Base-by-base conservation (phyloP, 2,888 invertebrate species). In the Rhagonycha fulva region DNA sequence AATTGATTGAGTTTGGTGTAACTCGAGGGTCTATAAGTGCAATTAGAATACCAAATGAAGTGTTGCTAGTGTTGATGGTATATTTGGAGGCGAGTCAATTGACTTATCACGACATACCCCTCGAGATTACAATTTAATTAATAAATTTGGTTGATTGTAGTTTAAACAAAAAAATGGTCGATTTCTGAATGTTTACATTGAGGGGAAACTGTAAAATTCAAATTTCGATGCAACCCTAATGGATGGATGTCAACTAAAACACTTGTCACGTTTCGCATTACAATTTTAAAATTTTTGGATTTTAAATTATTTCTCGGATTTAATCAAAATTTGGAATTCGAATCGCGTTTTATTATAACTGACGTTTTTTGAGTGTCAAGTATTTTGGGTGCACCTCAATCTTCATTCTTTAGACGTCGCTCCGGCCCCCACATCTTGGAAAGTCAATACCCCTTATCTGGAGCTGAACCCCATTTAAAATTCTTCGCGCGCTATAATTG, bases 401-500 rank as follows among this genome's bases (percentile, higher is more conserved):
- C 82, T 83, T 82, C 81, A 82, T 83, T 82, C 82, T 82, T 83
- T 80, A 80, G 73, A 76, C 81, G 82, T 80, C 80, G 78, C 71
- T 76, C 60, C 71, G 72, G 76, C 76, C 80, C 80, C 80, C 81
- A 79, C 79, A 79, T 79, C 79, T 80, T 79, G 80, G 78, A 81
- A 80, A 81, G 79, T 80, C 80, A 80, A 82, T 81, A 81, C 80
- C 83, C 81, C 83, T 83, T 82, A 83, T 83, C 83, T 83, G 75
- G 78, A 80, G 80, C 81, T 77, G 78, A 79, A 74, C 80, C 81
- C 79, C 82, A 81, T 82, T 84, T 84, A 83, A 84, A 84, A 84
- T 84, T 84, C 83, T 82, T 81, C 82, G 81, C 82, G 84, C 80
- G 76, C 82, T 80, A 80, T 84, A 84, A 84, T 84, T 84, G 84